phyloP scores from a whole-genome alignment of 2,888 invertebrate genomes.

The Ceriagrion tenellum region DNA sequence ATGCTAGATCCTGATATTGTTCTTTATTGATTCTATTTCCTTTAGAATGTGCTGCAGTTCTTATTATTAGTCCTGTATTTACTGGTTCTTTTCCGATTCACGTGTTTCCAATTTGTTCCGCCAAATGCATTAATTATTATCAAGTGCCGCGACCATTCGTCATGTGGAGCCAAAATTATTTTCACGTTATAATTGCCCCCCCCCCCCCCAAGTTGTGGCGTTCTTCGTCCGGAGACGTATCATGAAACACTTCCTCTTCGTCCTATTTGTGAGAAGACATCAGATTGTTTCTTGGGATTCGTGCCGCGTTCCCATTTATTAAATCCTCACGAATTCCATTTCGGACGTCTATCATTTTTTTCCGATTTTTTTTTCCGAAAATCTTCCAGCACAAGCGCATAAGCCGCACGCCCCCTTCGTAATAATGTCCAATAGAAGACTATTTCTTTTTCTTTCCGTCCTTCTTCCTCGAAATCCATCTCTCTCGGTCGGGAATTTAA shows the following conservation, averaged over 20 bases:
- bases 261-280: neutral
- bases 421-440: neutral
- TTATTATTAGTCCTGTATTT: no score
- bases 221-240: neutral
- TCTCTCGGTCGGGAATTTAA: neutral
- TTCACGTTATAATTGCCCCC: neutral
- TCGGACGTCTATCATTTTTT: constrained; percentile 22
- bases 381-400: neutral
- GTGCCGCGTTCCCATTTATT: neutral
- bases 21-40: no score
- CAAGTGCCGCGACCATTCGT: neutral
- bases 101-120: neutral
- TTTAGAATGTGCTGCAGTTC: no score
- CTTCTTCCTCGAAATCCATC: neutral
- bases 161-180: neutral
- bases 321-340: constrained; percentile 8
- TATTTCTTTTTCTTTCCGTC: neutral
- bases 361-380: neutral
- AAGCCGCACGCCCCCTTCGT: neutral
- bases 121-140: neutral
- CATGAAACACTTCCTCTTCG: neutral
- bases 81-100: no score
- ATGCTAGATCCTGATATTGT: no score
- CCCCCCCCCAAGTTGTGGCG: neutral
- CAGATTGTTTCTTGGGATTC: neutral